These are phyloP conservation scores for Diarsia brunnea DNA, from an alignment of 2,888 invertebrate species.

Conservation along the genomic window DNA sequence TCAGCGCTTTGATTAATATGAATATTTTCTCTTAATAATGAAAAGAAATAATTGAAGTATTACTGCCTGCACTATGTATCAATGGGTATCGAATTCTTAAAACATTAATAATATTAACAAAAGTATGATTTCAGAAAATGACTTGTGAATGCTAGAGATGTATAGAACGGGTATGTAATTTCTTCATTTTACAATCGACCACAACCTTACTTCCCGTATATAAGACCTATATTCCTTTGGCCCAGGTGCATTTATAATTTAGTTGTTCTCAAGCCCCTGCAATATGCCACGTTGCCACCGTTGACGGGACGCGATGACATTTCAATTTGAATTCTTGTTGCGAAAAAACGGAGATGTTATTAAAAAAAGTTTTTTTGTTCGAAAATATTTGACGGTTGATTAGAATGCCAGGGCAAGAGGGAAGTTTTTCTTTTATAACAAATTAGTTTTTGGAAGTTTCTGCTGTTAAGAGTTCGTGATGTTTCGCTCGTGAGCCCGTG, in stretches of 20 bases:
- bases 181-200: slow-evolving; percentile 32
- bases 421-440: slow-evolving; percentile 62
- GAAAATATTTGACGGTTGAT: slow-evolving; percentile 73
- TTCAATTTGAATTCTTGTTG: slow-evolving; percentile 89
- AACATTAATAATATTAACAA: no score
- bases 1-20: no score
- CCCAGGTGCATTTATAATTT: slow-evolving; percentile 48
- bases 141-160: not conserved
- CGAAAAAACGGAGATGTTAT: slow-evolving; percentile 77
- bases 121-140: not conserved
- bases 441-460: slow-evolving; percentile 66
- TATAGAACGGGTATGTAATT: not conserved
- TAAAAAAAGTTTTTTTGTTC: slow-evolving; percentile 80
- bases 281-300: slow-evolving; percentile 82
- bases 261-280: slow-evolving; percentile 73
- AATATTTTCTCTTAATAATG: no score
- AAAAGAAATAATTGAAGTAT: no score
- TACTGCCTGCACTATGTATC: no score
- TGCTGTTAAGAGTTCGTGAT: slow-evolving; percentile 51
- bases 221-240: slow-evolving; percentile 69
- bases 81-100: no score
- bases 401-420: slow-evolving; percentile 61
- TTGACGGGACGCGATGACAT: slow-evolving; percentile 85
- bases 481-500: slow-evolving; percentile 40
- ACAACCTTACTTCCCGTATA: slow-evolving; percentile 61